phyloP scores from a whole-genome alignment of 2,888 invertebrate species.

The Diloba caeruleocephala region DNA sequence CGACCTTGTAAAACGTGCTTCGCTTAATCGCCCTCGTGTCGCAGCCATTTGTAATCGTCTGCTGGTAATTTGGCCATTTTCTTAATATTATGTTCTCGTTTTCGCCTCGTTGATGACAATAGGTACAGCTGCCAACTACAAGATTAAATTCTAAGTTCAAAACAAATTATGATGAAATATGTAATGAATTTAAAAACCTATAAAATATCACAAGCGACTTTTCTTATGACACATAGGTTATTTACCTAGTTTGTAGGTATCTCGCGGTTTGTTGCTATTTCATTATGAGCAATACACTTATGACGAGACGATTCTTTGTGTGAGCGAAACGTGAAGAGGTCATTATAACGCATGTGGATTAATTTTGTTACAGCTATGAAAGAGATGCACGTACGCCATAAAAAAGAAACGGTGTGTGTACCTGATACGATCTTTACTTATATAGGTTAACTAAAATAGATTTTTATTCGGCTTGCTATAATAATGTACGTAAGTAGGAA shows the following conservation, averaged over 20 bases:
- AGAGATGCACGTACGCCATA: too few relatives aligned
- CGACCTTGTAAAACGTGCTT: conserved; percentile 41
- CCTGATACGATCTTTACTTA: too few relatives aligned
- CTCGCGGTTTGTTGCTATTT: conserved; percentile 34
- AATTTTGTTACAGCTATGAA: conserved; percentile 25
- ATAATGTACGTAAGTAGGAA: too few relatives aligned
- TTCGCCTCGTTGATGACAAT: conserved; percentile 31
- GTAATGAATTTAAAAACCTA: not conserved
- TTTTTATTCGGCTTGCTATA: too few relatives aligned
- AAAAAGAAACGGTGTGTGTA: too few relatives aligned
- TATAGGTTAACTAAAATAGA: too few relatives aligned
- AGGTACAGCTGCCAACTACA: conserved; percentile 22
- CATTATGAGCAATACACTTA: conserved; percentile 31
- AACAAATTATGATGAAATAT: not conserved
- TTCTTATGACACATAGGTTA: not conserved
- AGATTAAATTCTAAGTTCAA: conserved; percentile 30
- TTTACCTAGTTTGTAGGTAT: conserved; percentile 14
- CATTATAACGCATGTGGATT: conserved; percentile 31
- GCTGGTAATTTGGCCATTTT: conserved; percentile 45
- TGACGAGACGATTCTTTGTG: conserved; percentile 37
- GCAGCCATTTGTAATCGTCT: conserved; percentile 45
- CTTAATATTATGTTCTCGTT: conserved; percentile 42
- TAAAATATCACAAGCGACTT: not conserved
- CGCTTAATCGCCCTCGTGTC: conserved; percentile 43
- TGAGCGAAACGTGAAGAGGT: conserved; percentile 40